These are phyloP conservation scores for Eleutherodactylus coqui DNA, from an alignment of 2,797 vertebrate genomes.

Conservation along the genomic window DNA sequence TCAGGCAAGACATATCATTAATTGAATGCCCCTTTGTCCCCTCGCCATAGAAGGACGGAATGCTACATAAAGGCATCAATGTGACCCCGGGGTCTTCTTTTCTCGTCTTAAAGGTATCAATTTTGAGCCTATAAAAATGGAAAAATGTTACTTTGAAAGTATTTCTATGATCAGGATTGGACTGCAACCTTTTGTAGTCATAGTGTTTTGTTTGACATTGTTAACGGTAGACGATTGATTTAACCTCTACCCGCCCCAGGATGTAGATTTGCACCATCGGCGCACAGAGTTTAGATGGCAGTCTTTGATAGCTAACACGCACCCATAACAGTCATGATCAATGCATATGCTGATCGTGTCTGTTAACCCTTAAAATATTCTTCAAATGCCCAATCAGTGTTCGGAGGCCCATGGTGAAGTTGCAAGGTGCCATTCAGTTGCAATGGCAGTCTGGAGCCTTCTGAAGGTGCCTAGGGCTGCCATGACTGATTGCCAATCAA, in stretches of 20 bases:
- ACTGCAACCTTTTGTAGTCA: neutral
- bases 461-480: too few species aligned
- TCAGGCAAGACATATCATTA: constrained; percentile 57
- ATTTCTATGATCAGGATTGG: neutral
- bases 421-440: too few species aligned
- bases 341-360: too few species aligned
- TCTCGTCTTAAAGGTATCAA: constrained; percentile 32
- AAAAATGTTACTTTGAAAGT: neutral
- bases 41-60: constrained; percentile 55
- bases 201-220: neutral
- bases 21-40: constrained; percentile 52
- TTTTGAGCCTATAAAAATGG: neutral
- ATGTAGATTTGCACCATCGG: too few species aligned
- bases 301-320: too few species aligned
- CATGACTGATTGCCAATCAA: too few species aligned
- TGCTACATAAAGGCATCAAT: constrained; percentile 15
- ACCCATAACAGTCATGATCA: too few species aligned
- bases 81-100: constrained; percentile 50
- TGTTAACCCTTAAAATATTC: too few species aligned
- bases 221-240: neutral
- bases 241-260: neutral
- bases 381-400: too few species aligned
- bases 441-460: too few species aligned
- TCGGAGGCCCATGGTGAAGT: too few species aligned
- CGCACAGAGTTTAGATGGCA: too few species aligned